These are phyloP conservation scores for Progne subis DNA, from an alignment of 2,113 vertebrate species.

Conservation along the genomic window DNA sequence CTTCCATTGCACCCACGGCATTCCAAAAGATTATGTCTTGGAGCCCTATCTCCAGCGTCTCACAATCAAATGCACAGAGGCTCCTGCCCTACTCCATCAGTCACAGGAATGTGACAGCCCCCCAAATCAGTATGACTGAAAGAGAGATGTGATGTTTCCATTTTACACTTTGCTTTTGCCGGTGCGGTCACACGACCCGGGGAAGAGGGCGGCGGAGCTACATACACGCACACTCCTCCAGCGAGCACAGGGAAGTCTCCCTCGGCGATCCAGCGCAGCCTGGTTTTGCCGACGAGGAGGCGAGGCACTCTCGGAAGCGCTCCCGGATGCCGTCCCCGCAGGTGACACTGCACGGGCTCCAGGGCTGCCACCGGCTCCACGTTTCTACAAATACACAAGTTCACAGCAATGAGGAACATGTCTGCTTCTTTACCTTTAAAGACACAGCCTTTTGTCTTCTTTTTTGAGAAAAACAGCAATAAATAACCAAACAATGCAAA, in stretches of 20 bases:
- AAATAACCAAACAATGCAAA: not conserved
- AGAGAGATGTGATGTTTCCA: not conserved
- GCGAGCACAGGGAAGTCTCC: constrained; percentile 88
- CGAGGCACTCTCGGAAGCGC: constrained; percentile 84
- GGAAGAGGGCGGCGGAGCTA: not conserved
- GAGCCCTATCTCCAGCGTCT: not conserved
- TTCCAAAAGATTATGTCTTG: not conserved
- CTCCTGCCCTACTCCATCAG: not conserved
- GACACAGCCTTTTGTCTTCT: not conserved
- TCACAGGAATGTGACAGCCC: not conserved
- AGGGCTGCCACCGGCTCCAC: constrained; percentile 90
- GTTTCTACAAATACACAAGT: constrained; percentile 75
- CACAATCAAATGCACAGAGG: not conserved
- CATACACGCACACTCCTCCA: constrained; percentile 89
- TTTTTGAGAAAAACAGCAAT: not conserved
- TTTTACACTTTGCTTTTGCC: not conserved
- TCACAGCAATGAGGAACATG: not conserved
- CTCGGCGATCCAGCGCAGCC: constrained; percentile 81
- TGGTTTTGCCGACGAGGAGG: constrained; percentile 75
- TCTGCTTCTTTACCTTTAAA: not conserved
- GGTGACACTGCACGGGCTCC: constrained; percentile 90
- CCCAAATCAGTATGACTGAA: not conserved
- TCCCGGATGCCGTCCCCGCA: constrained; percentile 91
- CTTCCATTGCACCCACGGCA: not conserved
- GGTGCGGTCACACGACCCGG: rapidly evolving